Conservation (phyloP, 1,140 invertebrate species). For the Lordiphosa stackelbergi region DNA sequence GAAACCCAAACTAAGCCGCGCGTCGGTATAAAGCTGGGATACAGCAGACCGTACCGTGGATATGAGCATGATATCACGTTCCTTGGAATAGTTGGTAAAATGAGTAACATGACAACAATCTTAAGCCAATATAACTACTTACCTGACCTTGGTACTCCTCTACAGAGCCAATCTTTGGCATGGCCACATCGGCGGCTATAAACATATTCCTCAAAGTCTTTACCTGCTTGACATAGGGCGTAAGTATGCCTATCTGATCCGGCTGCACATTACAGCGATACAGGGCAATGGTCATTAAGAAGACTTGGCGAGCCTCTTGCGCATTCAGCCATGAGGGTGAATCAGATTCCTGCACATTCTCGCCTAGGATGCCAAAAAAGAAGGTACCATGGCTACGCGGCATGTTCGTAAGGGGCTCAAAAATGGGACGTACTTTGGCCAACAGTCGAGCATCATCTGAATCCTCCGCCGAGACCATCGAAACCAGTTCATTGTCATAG, state of each 20-base stretch:
- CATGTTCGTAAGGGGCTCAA: constrained; percentile 6
- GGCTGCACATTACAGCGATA: constrained; percentile 82
- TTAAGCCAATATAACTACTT: background rate
- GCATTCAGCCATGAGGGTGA: constrained; percentile 95
- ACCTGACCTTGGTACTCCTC: constrained; percentile 95
- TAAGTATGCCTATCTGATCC: constrained; percentile 92
- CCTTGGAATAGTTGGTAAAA: constrained; percentile 79
- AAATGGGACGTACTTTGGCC: constrained; percentile 14
- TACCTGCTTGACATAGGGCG: constrained; percentile 95
- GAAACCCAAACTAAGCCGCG: constrained; percentile 85
- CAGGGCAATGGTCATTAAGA: constrained; percentile 80
- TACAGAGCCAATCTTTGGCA: constrained; percentile 93
- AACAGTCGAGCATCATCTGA: constrained; percentile 45
- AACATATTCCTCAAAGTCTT: constrained; percentile 59
- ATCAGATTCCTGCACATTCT: constrained; percentile 84
- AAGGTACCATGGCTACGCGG: constrained; percentile 83
- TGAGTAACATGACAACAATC: background rate
- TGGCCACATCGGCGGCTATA: constrained; percentile 80
- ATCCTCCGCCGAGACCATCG: constrained; percentile 62
- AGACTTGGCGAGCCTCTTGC: constrained; percentile 84
- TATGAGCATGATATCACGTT: constrained; percentile 90
- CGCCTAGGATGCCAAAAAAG: constrained; percentile 90
- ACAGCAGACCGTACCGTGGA: constrained; percentile 87
- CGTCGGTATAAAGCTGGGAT: constrained; percentile 78
- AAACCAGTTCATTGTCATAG: constrained; percentile 80